Evolutionary conservation across 2,888 invertebrate species (phyloP).

Genomic region (Phlogophora meticulosa): DNA sequence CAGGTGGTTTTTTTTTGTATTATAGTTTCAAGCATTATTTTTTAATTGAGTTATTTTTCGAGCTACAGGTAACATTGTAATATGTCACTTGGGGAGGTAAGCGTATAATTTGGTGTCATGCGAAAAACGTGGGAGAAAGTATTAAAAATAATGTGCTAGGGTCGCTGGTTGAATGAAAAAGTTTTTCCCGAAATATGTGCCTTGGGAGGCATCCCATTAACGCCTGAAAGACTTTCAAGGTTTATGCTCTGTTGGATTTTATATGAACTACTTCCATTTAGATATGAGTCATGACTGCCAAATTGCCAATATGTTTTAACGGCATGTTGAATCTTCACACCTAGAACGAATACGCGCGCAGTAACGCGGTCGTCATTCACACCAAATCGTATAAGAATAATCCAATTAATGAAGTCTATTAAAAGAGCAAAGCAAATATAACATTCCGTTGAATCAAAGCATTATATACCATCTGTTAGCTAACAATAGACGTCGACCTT

Average conservation of each 20-base stretch:
- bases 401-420: conserved; percentile 62
- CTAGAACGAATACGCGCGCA: conserved; percentile 1
- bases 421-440: conserved; percentile 72
- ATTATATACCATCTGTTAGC: conserved; percentile 85
- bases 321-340: conserved; percentile 7
- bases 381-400: conserved; percentile 50
- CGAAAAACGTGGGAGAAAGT: conserved; percentile 47
- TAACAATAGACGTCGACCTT: conserved; percentile 89
- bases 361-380: conserved; percentile 4
- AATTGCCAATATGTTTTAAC: conserved; percentile 41
- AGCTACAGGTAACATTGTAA: conserved; percentile 49
- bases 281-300: conserved; percentile 42
- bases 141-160: conserved; percentile 65
- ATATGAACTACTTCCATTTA: conserved; percentile 54
- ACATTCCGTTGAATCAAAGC: conserved; percentile 75
- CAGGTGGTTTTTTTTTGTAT: conserved; percentile 75
- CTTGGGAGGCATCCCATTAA: conserved; percentile 70
- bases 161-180: conserved; percentile 62
- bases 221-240: conserved; percentile 66
- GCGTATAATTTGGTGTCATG: conserved; percentile 45
- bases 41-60: conserved; percentile 58
- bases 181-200: conserved; percentile 64
- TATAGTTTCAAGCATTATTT: conserved; percentile 60
- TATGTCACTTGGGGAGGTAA: conserved; percentile 27
- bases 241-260: conserved; percentile 62